Conservation (phyloP, 1,140 invertebrate species). For the Phymorhynchus buccinoides region DNA sequence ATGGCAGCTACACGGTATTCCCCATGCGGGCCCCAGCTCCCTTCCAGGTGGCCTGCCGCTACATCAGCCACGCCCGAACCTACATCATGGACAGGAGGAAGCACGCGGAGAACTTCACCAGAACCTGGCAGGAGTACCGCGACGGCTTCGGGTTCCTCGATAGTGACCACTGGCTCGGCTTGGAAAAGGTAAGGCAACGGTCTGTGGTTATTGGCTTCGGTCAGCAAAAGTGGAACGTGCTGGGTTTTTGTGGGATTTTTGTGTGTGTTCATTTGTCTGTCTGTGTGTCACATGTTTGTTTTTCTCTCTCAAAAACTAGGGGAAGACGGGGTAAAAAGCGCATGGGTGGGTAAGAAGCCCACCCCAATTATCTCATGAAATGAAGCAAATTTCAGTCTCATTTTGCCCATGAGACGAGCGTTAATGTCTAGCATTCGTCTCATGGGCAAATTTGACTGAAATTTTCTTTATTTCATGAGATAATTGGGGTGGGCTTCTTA, state of each 20-base stretch:
- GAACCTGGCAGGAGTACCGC: conserved; percentile 31
- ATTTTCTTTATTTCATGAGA: no score
- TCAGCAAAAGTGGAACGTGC: neutral
- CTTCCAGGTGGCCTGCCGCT: conserved; percentile 21
- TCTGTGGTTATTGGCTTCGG: no score
- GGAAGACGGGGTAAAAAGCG: no score
- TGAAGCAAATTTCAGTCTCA: no score
- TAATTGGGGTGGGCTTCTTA: no score
- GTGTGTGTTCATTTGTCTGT: neutral
- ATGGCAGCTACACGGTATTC: conserved; percentile 4
- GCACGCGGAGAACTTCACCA: neutral
- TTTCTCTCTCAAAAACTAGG: neutral
- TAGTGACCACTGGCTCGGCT: conserved; percentile 35
- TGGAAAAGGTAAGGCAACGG: conserved; percentile 31
- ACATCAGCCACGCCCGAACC: neutral
- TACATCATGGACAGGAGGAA: conserved; percentile 7
- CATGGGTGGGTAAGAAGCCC: no score
- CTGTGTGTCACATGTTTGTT: neutral
- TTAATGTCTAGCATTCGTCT: no score
- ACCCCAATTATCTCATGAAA: no score
- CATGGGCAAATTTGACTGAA: no score
- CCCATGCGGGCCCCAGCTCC: neutral
- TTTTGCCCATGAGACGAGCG: no score
- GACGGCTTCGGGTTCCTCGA: conserved; percentile 34
- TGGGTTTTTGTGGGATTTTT: neutral